Base-by-base conservation (phyloP, 2,797 vertebrate genomes). In the Epinephelus coioides region DNA sequence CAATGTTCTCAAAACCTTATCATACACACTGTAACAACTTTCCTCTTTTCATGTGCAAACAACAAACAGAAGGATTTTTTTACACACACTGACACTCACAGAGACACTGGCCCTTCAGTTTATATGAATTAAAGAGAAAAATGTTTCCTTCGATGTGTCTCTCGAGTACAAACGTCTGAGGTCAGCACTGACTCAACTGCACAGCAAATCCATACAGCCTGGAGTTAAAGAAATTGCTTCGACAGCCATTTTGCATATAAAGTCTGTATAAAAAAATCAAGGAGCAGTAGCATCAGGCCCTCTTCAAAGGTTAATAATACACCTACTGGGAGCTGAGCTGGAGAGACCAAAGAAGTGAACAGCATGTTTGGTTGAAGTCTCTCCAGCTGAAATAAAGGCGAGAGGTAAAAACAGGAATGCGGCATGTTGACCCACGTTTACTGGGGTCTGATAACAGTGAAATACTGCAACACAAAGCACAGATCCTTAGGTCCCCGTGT, bases 201-300 rank as follows among this genome's bases (percentile, higher is more conserved):
- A 66, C 87, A 83, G 73, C 69, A 65, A 72, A 78, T 89, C 85
- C 79, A 61, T 64, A 69, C 79, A 81, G 60, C 19, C 56, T 21
- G 68, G 81, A 84, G 19, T 70, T 73, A 73, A 85, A 84, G 79
- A 86, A 85, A 84, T 40, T 65, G 79, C 83, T 78, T 74, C 56
- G 3, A 78, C 86, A 84, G 70, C 88, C 81, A 81, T 85, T 91
- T 94, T 93, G 91, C 93, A 94, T 93, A 95, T 86, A 88, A 92
- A 91, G 90, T 91, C 89, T 15, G 60, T 90, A 92, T 87, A 91
- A 43, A 91, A 92, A 91, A 88, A 87, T 82, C 78, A 79, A 69
- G 77, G 73, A 85, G 79, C 63, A 49, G 54, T 61, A 84, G 80
- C 75, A 78, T 82, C 70, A 78, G 85, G 85, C 80, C 77, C 73